Conservation (phyloP, 2,797 vertebrate species). For the Acipenser transmontanus region DNA sequence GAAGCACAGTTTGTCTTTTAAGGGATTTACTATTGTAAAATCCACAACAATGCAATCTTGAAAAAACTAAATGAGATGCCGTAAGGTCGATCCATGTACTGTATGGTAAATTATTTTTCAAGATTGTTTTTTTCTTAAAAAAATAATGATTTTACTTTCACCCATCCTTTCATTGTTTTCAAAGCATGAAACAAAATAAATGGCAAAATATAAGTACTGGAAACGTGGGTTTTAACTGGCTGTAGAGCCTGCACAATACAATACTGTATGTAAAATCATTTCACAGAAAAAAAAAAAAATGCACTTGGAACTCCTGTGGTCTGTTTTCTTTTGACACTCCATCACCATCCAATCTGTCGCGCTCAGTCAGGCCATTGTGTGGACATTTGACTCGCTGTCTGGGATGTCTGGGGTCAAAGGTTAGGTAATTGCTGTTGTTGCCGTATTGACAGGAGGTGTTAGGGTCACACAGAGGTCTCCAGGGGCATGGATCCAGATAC, state of each 20-base stretch:
- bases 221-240: too few relatives aligned
- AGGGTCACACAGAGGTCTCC: slow-evolving; percentile 26
- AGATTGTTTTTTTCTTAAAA: too few relatives aligned
- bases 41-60: too few relatives aligned
- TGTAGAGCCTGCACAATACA: not conserved
- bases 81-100: too few relatives aligned
- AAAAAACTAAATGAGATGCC: too few relatives aligned
- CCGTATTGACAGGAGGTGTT: slow-evolving; percentile 37
- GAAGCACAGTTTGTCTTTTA: too few relatives aligned
- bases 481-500: slow-evolving; percentile 7
- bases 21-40: too few relatives aligned
- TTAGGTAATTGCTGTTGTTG: slow-evolving; percentile 45
- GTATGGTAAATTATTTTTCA: too few relatives aligned
- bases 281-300: not conserved
- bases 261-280: slow-evolving; percentile 9
- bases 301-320: not conserved
- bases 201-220: too few relatives aligned
- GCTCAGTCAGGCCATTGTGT: not conserved
- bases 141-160: too few relatives aligned
- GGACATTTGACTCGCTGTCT: not conserved
- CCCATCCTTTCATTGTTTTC: too few relatives aligned
- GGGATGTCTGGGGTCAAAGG: slow-evolving; percentile 28
- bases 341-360: not conserved
- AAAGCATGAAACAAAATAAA: slow-evolving; percentile 4
- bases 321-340: too few relatives aligned